Evolutionary conservation across 2,888 invertebrate species (phyloP).

Genomic region (Tiliacea citrago): DNA sequence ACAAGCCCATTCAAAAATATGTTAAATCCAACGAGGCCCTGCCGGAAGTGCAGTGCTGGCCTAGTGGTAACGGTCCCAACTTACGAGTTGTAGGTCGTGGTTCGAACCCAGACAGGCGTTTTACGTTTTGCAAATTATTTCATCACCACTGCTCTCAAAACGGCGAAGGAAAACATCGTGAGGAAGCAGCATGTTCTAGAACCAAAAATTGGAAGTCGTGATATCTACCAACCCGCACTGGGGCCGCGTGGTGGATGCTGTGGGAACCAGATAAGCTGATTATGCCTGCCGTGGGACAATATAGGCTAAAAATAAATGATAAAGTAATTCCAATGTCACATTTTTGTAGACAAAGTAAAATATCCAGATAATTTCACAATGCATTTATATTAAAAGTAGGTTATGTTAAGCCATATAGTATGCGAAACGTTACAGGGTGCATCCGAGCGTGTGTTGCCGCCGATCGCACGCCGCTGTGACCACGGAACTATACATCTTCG

Average conservation of each 20-base stretch:
- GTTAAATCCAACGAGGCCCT: neutral
- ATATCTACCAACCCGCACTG: no score
- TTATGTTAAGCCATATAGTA: conserved; percentile 39
- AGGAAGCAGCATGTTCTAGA: no score
- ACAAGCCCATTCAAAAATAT: neutral
- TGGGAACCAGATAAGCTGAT: no score
- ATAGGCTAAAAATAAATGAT: neutral
- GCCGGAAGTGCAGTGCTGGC: no score
- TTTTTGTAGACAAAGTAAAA: neutral
- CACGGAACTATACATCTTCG: conserved; percentile 41
- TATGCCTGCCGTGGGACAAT: neutral
- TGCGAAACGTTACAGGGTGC: conserved; percentile 57
- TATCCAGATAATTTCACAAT: conserved; percentile 33
- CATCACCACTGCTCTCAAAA: no score
- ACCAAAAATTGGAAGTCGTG: no score
- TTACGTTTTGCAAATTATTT: no score
- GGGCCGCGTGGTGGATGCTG: no score
- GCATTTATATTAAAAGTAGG: conserved; percentile 46
- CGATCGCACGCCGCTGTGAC: conserved; percentile 64
- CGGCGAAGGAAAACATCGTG: no score
- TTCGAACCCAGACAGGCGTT: no score
- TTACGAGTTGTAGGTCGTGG: no score
- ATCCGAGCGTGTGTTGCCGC: conserved; percentile 58
- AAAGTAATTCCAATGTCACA: neutral
- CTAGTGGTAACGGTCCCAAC: no score